These are phyloP conservation scores for Idaea aversata DNA, from an alignment of 2,888 invertebrate genomes.

Conservation along the genomic window DNA sequence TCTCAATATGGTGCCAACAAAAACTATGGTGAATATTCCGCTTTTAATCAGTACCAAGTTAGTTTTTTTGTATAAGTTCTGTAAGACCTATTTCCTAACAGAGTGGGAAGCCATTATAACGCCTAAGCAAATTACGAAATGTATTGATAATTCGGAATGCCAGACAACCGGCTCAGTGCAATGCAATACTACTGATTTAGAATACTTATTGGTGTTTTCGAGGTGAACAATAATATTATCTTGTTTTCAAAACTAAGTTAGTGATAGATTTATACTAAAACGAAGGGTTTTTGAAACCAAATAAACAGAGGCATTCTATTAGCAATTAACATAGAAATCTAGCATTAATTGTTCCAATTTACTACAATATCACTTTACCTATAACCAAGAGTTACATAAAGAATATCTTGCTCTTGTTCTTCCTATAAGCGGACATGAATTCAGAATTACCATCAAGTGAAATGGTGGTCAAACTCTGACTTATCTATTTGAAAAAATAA, in stretches of 20 bases:
- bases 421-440: too few species aligned
- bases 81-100: background rate
- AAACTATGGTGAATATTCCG: background rate
- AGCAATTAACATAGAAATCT: background rate
- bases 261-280: too few species aligned
- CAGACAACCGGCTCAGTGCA: background rate
- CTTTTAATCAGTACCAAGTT: background rate
- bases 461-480: too few species aligned
- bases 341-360: too few species aligned
- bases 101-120: background rate
- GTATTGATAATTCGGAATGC: background rate
- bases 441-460: too few species aligned
- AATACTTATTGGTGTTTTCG: background rate
- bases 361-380: too few species aligned
- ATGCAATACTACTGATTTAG: background rate
- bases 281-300: background rate
- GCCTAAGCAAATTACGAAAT: background rate
- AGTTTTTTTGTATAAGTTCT: background rate
- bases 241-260: background rate
- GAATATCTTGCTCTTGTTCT: too few species aligned
- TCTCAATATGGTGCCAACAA: too few species aligned
- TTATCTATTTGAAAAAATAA: too few species aligned
- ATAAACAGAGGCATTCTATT: background rate
- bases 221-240: background rate
- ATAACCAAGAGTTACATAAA: too few species aligned